A percentile compares a stretch with the other conserved stretches of the same genome.
phyloP scores from a whole-genome alignment of 2,113 vertebrate genomes.

The Micronycteris hirsuta region DNA sequence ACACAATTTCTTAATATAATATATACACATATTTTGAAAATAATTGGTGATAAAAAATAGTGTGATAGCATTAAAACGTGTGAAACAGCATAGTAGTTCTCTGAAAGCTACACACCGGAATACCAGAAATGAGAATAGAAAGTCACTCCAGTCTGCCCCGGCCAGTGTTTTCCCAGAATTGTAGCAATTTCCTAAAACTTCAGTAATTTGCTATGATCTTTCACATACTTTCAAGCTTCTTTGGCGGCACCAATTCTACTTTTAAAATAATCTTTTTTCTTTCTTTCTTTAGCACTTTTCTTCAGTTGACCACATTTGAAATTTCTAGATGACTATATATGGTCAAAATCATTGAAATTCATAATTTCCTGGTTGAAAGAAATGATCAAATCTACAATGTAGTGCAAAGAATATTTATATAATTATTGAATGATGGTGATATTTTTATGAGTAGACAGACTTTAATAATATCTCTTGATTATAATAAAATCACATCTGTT shows the following conservation, averaged over 20 bases:
- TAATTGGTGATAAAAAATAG: neutral
- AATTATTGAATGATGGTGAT: neutral
- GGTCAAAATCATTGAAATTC: neutral
- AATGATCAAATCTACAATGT: neutral
- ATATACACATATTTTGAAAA: neutral
- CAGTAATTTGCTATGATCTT: slow-evolving; percentile 22
- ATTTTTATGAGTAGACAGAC: neutral
- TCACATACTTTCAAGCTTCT: neutral
- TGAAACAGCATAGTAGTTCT: neutral
- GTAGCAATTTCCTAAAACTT: neutral
- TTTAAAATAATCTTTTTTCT: neutral
- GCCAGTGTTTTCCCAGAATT: neutral
- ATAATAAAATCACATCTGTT: neutral
- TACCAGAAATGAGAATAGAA: neutral
- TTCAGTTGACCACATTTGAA: neutral
- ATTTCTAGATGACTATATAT: neutral
- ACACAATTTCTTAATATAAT: neutral
- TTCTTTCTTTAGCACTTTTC: neutral
- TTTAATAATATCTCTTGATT: neutral
- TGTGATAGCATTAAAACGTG: neutral
- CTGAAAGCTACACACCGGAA: neutral
- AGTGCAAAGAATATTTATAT: neutral
- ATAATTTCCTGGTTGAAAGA: neutral
- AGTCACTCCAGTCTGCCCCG: neutral
- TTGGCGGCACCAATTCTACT: neutral